Percentiles rank a stretch among this genome's conserved stretches.
These are phyloP conservation scores for Eutrigla gurnardus DNA, from an alignment of 2,797 vertebrate genomes.

Conservation along the genomic window DNA sequence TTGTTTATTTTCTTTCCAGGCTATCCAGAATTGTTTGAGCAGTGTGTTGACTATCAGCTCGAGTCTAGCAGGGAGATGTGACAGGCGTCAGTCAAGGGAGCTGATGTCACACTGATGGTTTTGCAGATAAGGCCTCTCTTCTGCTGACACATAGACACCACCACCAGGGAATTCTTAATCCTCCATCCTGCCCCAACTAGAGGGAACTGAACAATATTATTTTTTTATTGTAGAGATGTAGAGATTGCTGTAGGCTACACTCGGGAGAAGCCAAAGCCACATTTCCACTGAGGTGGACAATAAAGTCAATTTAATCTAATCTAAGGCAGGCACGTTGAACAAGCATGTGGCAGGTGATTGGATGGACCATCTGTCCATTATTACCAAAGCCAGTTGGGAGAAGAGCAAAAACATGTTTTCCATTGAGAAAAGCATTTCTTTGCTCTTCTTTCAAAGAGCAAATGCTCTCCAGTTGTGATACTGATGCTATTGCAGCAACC, in stretches of 20 bases:
- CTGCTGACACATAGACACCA: conserved; percentile 34
- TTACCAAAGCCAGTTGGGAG: too few relatives aligned
- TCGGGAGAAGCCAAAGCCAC: background rate
- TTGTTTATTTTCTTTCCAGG: conserved; percentile 35
- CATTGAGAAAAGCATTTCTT: too few relatives aligned
- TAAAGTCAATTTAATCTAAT: background rate
- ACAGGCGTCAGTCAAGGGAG: conserved; percentile 52
- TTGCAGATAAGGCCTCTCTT: conserved; percentile 36
- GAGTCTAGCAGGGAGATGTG: conserved; percentile 30
- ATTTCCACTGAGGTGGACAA: background rate
- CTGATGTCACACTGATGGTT: conserved; percentile 52
- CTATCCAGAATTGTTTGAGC: conserved; percentile 17
- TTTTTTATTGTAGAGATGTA: conserved; percentile 18
- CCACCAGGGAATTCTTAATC: conserved; percentile 41
- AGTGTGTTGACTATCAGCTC: conserved; percentile 33
- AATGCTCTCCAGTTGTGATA: too few relatives aligned
- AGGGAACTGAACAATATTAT: conserved; percentile 15
- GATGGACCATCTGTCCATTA: too few relatives aligned
- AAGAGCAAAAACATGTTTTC: too few relatives aligned
- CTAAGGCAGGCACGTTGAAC: background rate
- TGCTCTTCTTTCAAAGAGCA: too few relatives aligned
- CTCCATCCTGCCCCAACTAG: background rate
- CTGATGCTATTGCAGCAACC: too few relatives aligned
- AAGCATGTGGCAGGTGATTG: too few relatives aligned
- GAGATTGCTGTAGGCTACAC: too few relatives aligned